Evolutionary conservation across 2,888 invertebrate genomes (phyloP), one percentile per base, ranked within the genome.

Genomic region (Phytoseiulus persimilis): DNA sequence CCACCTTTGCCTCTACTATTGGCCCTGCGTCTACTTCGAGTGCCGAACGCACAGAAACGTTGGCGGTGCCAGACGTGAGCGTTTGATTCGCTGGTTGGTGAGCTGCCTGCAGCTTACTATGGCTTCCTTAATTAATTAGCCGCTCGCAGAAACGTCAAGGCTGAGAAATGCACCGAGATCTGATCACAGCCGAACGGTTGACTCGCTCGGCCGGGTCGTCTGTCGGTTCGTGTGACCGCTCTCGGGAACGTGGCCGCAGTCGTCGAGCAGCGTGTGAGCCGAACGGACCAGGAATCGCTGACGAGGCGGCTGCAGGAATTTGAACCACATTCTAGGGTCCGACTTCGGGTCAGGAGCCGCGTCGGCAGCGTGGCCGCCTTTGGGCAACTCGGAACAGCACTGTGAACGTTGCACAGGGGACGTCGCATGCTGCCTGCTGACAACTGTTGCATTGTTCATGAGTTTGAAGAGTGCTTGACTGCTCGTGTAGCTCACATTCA

Each of bases 381-480:
- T 14, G 46, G 14, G 28, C 28, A 23, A 1, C 65, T 65, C 65
- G 65, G 11, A 1, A 23, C 65, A 28, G 11, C 1, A 2, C 65
- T 18, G 28, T 14, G 65, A 14, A 65, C 65, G 65, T 23, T 65
- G 5, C 65, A 65, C 65, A 65, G 18, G 65, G 65, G 65, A 65
- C 65, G 65, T 65, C 65, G 9, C 5, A 65, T 65, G 65, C 65
- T 65, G 65, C 1, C 65, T 65, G 65, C 18, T 65, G 65, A 65
- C 65, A 65, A 65, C 65, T 65, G 65, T 65, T 65, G 65, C 65
- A 65, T 65, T 65, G 65, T 65, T 65, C 65, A 65, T 65, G 65
- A 65, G 65, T 65, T 65, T 65, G 65, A 65, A 65, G 65, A 28
- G 65, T 65, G 28, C 18, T 6, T 28, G 65, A 23, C 65, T 28